A percentile compares a stretch with the other conserved stretches of the same genome.
These are phyloP conservation scores for Drosophila prostipennis DNA, from an alignment of 2,888 invertebrate genomes.

Conservation along the genomic window DNA sequence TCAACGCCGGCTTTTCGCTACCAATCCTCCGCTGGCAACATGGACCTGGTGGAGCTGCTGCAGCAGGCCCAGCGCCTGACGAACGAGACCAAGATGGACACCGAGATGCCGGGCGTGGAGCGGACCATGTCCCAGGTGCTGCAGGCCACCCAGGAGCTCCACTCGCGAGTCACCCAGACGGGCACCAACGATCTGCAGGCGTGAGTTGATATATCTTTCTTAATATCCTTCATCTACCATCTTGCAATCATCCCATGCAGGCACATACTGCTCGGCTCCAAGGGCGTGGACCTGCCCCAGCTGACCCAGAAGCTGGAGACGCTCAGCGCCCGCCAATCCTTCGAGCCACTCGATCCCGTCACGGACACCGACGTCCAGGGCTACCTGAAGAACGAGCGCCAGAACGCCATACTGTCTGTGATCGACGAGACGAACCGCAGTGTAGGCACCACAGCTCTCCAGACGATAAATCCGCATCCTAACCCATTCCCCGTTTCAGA, in stretches of 20 bases:
- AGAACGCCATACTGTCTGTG: conserved; percentile 95
- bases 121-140: conserved; percentile 95
- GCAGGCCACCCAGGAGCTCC: conserved; percentile 95
- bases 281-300: conserved; percentile 97
- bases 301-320: conserved; percentile 95
- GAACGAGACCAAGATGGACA: conserved; percentile 93
- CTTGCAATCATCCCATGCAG: conserved; percentile 84
- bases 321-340: conserved; percentile 93
- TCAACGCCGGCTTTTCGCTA: conserved; percentile 4
- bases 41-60: conserved; percentile 93
- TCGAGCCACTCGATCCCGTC: conserved; percentile 95
- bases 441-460: conserved; percentile 84
- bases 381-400: conserved; percentile 95
- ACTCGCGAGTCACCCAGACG: conserved; percentile 93
- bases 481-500: conserved; percentile 83
- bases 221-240: not conserved
- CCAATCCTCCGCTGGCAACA: conserved; percentile 43
- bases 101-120: conserved; percentile 93
- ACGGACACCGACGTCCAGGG: conserved; percentile 96
- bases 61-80: conserved; percentile 96
- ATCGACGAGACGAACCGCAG: conserved; percentile 95
- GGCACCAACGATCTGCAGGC: conserved; percentile 96
- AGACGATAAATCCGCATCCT: too few species aligned
- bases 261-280: conserved; percentile 94
- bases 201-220: conserved; percentile 80